phyloP scores from a whole-genome alignment of 2,113 vertebrate genomes.

The Setophaga coronata region DNA sequence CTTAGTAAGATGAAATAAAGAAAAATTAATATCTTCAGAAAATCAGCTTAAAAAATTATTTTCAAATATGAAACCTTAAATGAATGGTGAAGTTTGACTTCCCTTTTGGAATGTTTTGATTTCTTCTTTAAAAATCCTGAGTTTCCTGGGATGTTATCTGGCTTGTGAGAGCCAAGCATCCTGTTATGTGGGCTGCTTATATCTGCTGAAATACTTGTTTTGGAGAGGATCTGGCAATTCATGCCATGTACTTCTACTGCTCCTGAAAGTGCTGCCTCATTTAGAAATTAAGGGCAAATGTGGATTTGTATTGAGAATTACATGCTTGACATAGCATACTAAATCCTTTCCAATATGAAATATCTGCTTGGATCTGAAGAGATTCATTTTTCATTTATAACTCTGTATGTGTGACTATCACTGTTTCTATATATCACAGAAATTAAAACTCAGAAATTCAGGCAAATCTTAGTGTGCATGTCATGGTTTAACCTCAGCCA shows the following conservation, averaged over 20 bases:
- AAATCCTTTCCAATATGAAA: neutral
- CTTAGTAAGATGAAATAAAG: neutral
- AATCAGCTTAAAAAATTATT: neutral
- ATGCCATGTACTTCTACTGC: neutral
- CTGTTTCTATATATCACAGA: neutral
- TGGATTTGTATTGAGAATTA: neutral
- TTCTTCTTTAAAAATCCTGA: neutral
- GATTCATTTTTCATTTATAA: neutral
- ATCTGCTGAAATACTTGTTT: neutral
- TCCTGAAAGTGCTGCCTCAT: neutral
- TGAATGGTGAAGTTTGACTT: neutral
- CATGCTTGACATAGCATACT: neutral
- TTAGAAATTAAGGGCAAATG: conserved; percentile 7
- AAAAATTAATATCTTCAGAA: neutral
- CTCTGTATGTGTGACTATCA: neutral
- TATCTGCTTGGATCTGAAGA: neutral
- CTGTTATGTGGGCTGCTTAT: neutral
- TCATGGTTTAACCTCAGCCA: neutral
- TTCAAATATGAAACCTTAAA: neutral
- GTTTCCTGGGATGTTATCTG: neutral
- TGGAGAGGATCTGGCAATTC: neutral
- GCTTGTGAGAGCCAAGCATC: neutral
- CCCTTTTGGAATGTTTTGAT: neutral
- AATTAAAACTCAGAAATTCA: neutral
- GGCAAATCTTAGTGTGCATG: neutral